These are phyloP conservation scores for Acyrthosiphon pisum DNA, from an alignment of 1,140 invertebrate genomes.

Conservation along the genomic window DNA sequence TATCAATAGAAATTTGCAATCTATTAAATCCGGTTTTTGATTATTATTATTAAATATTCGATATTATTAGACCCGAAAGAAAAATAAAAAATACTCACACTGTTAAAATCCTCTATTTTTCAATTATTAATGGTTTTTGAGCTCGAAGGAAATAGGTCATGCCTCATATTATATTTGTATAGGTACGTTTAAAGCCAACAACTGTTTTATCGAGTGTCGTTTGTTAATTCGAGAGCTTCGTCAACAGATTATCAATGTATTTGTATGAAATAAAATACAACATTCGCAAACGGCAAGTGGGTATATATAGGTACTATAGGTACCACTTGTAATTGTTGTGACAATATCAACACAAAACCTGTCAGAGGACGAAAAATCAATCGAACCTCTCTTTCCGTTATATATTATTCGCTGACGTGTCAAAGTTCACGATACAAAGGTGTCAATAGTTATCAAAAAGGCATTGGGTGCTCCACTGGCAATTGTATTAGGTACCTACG, in stretches of 20 bases:
- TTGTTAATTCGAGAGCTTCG: not conserved
- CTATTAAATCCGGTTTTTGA: too few species aligned
- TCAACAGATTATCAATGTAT: constrained; percentile 1
- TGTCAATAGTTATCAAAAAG: not conserved
- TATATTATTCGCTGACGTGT: not conserved
- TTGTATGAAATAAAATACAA: not conserved
- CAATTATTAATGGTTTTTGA: not conserved
- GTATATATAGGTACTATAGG: not conserved
- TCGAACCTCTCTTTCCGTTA: not conserved
- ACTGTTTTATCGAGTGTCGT: not conserved
- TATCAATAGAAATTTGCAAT: too few species aligned
- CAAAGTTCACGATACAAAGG: not conserved
- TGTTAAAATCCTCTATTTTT: not conserved
- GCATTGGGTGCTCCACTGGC: too few species aligned
- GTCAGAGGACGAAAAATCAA: constrained; percentile 8
- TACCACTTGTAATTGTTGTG: not conserved
- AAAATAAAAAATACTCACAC: too few species aligned
- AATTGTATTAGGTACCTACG: not conserved
- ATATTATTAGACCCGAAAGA: not conserved
- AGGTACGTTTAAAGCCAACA: not conserved
- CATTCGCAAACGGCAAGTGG: not conserved
- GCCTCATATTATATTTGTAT: not conserved
- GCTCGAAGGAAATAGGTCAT: not conserved
- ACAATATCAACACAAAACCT: not conserved
- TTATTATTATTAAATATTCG: not conserved